Percentiles rank a stretch among this genome's conserved stretches.
phyloP scores from a whole-genome alignment of 2,888 invertebrate species.

The Druceiella hillmani region DNA sequence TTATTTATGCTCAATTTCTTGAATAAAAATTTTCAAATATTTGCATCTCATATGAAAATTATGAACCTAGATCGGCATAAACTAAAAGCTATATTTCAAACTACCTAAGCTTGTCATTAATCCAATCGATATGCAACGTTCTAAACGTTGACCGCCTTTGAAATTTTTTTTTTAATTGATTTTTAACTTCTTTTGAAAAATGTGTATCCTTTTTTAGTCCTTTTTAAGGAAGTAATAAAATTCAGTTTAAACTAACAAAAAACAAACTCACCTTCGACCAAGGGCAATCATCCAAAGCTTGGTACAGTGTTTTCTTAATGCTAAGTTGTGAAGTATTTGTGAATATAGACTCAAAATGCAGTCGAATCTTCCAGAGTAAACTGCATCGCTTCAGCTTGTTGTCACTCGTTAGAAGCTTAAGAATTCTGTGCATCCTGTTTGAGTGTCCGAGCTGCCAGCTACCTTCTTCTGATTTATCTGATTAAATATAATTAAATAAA shows the following conservation, averaged over 20 bases:
- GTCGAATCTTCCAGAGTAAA: conserved; percentile 26
- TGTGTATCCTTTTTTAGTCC: neutral
- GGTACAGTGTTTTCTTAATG: conserved; percentile 34
- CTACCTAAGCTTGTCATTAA: no score
- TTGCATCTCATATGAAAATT: no score
- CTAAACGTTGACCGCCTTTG: no score
- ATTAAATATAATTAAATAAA: conserved; percentile 17
- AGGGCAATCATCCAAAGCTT: conserved; percentile 57
- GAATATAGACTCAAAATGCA: conserved; percentile 21
- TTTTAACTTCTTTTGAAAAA: no score
- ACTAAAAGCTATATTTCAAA: no score
- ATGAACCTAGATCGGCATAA: no score
- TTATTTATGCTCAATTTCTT: no score
- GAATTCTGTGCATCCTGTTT: conserved; percentile 16
- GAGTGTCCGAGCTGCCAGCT: conserved; percentile 19
- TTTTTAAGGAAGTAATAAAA: neutral
- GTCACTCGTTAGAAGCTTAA: conserved; percentile 15
- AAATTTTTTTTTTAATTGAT: no score
- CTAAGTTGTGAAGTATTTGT: conserved; percentile 7
- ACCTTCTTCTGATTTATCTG: conserved; percentile 15
- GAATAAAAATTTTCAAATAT: no score
- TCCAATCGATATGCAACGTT: no score
- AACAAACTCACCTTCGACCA: conserved; percentile 61
- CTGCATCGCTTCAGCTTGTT: conserved; percentile 20
- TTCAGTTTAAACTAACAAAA: no score